These are phyloP conservation scores for Dicycla oo DNA, from an alignment of 2,888 invertebrate genomes.

Conservation along the genomic window DNA sequence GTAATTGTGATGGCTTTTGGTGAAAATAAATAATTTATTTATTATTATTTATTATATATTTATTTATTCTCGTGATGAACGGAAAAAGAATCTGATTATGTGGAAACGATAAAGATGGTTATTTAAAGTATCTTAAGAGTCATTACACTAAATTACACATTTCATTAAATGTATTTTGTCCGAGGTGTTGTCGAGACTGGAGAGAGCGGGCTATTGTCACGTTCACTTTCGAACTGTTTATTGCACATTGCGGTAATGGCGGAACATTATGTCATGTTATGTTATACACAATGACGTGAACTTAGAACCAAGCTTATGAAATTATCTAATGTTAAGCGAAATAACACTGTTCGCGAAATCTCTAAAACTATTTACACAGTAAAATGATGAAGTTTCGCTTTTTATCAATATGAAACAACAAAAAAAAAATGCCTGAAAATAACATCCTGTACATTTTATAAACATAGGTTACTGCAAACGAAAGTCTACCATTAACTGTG, in stretches of 20 bases:
- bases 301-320: background rate
- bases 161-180: constrained; percentile 41
- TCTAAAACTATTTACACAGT: background rate
- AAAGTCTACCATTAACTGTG: constrained; percentile 8
- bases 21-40: no score
- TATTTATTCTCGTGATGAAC: constrained; percentile 45
- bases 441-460: background rate
- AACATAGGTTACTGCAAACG: constrained; percentile 3
- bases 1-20: no score
- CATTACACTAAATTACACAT: no score
- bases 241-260: constrained; percentile 60
- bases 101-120: constrained; percentile 24
- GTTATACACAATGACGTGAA: constrained; percentile 17
- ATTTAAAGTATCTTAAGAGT: constrained; percentile 21
- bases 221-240: constrained; percentile 71
- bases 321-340: background rate
- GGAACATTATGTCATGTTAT: constrained; percentile 5
- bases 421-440: background rate
- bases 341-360: background rate
- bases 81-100: constrained; percentile 5
- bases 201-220: constrained; percentile 71
- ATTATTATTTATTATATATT: no score
- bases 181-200: constrained; percentile 48
- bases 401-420: background rate
- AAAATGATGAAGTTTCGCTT: background rate